A percentile compares a stretch with the other conserved stretches of the same genome.
Conservation (phyloP, 1,140 invertebrate species). For the Artemia franciscana region DNA sequence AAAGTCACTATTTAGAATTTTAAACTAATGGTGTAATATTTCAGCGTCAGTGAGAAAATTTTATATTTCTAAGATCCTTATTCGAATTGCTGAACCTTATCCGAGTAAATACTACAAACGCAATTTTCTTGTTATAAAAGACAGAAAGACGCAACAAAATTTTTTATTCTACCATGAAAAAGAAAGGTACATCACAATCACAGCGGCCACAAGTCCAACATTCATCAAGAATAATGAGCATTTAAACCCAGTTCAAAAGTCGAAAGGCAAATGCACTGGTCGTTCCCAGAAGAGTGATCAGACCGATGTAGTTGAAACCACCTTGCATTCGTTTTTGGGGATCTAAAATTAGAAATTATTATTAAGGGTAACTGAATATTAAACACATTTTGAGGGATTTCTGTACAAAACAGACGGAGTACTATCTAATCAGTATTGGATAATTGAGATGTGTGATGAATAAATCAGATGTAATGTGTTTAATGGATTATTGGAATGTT, state of each 20-base stretch:
- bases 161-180: too few relatives aligned
- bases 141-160: too few relatives aligned
- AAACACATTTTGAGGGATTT: background rate
- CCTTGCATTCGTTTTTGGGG: constrained; percentile 21
- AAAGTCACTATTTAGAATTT: too few relatives aligned
- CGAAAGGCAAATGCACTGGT: constrained; percentile 17
- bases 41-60: too few relatives aligned
- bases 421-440: too few relatives aligned
- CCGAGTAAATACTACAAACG: too few relatives aligned
- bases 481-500: background rate
- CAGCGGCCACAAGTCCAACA: too few relatives aligned
- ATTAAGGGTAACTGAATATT: background rate
- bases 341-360: constrained; percentile 17
- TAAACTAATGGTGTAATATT: too few relatives aligned
- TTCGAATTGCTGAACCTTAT: too few relatives aligned
- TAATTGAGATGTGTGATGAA: background rate
- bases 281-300: constrained; percentile 19
- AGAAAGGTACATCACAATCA: too few relatives aligned
- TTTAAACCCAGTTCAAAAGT: constrained; percentile 15
- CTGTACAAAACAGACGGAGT: background rate
- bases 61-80: too few relatives aligned
- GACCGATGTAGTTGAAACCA: constrained; percentile 22
- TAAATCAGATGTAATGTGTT: constrained; percentile 1
- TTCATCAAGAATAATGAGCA: background rate
- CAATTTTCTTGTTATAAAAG: too few relatives aligned